Evolutionary conservation across 2,113 vertebrate species (phyloP), one percentile per base, ranked within the genome.

Genomic region (Alligator sinensis): DNA sequence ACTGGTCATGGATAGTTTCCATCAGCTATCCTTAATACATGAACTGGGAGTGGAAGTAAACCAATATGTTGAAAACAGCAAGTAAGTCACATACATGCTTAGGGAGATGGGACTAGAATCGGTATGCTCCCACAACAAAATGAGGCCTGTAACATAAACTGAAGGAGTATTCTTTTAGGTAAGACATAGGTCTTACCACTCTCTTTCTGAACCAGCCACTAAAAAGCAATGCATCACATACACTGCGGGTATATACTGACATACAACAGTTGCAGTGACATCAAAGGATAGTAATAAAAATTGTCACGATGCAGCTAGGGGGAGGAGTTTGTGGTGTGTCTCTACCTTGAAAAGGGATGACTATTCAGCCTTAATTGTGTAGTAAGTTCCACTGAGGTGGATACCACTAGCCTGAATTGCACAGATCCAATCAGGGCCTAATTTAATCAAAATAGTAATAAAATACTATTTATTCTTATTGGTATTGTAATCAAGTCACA

Each of bases 401-500:
- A 60, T 80, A 21, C 16, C 34, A 63, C 16, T 28, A 34, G 18
- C 34, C 25, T 38, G 28, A 63, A n/a, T 5, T 27, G 24, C 11
- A 54, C 60, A 47, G 61, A 54, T 63, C 17, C 38, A 81, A 28
- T 54, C 9, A 62, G 34, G 24, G 62, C 38, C 61, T 13, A 63
- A 54, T 64, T 64, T 17, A 15, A 38, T 59, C 34, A 19, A 24
- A 38, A 16, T 63, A 47, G 34, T 63, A 60, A 24, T 27, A 80
- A 59, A 38, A 60, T 21, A 17, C 47, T 27, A 80, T 27, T 27
- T 80, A 18, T 18, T 62, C 27, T 9, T 80, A 38, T 9, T 5
- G 9, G 11, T 63, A 27, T 13, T 21, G 27, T 0, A 3, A 25
- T 77, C 2, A 0, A 28, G 21, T 60, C 55, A 34, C 59, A 6